Base-by-base conservation (phyloP, 1,140 invertebrate genomes). In the Ericerus pela region DNA sequence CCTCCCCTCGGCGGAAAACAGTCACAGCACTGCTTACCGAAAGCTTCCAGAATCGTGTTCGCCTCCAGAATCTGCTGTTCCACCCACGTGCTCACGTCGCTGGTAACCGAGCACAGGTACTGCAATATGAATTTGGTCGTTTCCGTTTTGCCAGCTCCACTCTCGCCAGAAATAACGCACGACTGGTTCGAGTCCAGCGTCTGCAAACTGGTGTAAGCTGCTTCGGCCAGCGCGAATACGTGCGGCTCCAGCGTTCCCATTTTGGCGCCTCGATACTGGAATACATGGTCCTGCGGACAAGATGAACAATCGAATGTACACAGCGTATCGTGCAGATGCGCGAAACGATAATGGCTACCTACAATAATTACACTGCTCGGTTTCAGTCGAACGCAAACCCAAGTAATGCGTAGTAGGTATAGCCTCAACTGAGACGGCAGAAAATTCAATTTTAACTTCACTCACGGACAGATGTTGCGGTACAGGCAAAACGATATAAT, bases 131-230 rank as follows among this genome's bases (percentile, higher is more conserved):
- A 87, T 71, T 95, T 93, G 2, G 91, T 96, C 26, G 85, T 92
- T 70, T 96, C 92, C 0, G 93, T 96, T 75, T 98, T 98, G 20
- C 96, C 96, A 12, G 95, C 92, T 1, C 96, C 96, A 61, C 88
- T 94, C 71, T 99, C 96, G 1, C 95, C 95, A 36, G 88, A 94
- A 75, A 98, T 97, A 20, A 99, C 88, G 65, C 94, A 89, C 31
- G 90, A 94, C 73, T 98, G 87, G 66, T 80, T 79, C 56, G 66
- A 59, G n/a, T 65, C 72, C n/a, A 69, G 68, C 38, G 72, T 75
- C 67, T 76, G 75, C 47, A 82, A 69, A 6, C 81, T 84, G 38
- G 77, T 80, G 70, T 92, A 91, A 0, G 88, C 84, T 8, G 88
- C 84, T 71, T 93, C 87, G 2, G 88, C 88, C 55, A 93, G 71